These are phyloP conservation scores for Alethe diademata DNA, from an alignment of 2,113 vertebrate species.

Conservation along the genomic window DNA sequence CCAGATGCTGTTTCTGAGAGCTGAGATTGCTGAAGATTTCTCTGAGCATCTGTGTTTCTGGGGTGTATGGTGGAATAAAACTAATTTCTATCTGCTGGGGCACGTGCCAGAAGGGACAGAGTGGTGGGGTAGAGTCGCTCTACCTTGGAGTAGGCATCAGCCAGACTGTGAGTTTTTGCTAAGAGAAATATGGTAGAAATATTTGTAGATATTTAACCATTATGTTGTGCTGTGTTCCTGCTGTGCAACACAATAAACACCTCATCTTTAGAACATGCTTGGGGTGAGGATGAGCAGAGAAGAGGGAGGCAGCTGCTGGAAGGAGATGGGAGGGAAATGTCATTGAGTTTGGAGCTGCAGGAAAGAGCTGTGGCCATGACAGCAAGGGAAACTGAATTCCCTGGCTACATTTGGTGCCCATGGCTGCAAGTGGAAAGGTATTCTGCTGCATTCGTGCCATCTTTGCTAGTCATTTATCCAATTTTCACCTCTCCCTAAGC, in stretches of 20 bases:
- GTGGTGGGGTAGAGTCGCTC: accelerated
- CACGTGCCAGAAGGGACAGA: neutral
- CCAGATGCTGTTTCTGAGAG: neutral
- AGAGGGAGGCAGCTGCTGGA: neutral
- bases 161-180: neutral
- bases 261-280: neutral
- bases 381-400: neutral
- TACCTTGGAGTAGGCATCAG: neutral
- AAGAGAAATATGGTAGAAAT: neutral
- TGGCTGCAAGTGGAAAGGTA: neutral
- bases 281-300: neutral
- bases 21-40: neutral
- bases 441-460: neutral
- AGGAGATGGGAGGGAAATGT: neutral
- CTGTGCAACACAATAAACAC: neutral
- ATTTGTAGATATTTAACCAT: neutral
- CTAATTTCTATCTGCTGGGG: neutral
- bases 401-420: neutral
- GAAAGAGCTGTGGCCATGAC: neutral
- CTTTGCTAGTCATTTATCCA: neutral
- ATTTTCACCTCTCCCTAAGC: conserved; percentile 7
- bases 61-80: neutral
- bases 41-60: neutral
- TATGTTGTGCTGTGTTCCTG: accelerated
- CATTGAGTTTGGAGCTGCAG: neutral